Percentiles rank a stretch among this genome's conserved stretches.
Conservation (phyloP, 2,888 invertebrate species). For the Drosophila mayaguana region DNA sequence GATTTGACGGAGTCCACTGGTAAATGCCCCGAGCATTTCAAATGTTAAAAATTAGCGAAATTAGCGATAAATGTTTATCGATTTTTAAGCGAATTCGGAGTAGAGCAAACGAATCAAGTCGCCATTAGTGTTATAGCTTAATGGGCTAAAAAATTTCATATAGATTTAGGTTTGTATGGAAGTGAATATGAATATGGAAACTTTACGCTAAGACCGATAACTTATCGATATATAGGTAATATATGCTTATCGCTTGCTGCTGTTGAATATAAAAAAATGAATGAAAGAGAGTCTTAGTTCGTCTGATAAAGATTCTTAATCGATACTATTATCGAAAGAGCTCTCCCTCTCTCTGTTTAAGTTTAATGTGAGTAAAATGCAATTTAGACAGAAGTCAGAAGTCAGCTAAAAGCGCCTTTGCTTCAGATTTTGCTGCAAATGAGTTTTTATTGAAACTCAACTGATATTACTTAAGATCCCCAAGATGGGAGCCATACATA, state of each 20-base stretch:
- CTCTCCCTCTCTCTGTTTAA: too few species aligned
- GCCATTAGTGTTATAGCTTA: neutral
- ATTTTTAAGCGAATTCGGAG: neutral
- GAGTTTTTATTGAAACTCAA: neutral
- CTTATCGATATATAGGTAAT: neutral
- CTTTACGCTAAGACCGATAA: neutral
- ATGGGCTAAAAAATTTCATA: neutral
- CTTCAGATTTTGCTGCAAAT: neutral
- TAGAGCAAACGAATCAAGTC: neutral
- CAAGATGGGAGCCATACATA: neutral
- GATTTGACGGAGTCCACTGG: constrained; percentile 3
- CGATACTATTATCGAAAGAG: neutral
- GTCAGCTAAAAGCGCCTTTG: neutral
- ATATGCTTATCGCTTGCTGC: too few species aligned
- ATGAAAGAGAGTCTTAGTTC: too few species aligned
- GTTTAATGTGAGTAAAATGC: neutral
- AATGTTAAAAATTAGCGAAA: neutral
- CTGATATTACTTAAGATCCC: constrained; percentile 3
- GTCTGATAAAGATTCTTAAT: neutral
- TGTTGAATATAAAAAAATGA: neutral
- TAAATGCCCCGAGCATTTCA: constrained; percentile 10
- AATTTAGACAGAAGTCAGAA: neutral
- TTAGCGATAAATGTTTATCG: constrained; percentile 11
- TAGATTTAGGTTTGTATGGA: neutral
- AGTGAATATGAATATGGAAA: neutral